phyloP scores from a whole-genome alignment of 2,113 vertebrate species.

The Columba janthina region DNA sequence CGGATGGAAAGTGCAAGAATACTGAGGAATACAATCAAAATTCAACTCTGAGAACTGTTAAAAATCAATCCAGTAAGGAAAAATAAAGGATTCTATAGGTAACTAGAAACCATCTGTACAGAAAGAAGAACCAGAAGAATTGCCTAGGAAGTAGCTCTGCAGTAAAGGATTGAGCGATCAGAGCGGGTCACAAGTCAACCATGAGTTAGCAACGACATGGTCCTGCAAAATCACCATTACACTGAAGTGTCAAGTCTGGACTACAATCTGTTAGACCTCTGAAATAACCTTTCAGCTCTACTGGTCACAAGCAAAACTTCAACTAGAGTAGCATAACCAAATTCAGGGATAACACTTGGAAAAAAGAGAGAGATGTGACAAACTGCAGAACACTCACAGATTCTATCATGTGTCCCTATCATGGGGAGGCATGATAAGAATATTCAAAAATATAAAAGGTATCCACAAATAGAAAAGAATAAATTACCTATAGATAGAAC shows the following conservation, averaged over 20 bases:
- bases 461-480: neutral
- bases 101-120: neutral
- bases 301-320: neutral
- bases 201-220: neutral
- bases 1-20: neutral
- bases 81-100: neutral
- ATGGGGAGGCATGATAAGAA: neutral
- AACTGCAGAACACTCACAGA: neutral
- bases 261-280: neutral
- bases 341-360: neutral
- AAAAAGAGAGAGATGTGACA: neutral
- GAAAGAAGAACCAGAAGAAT: neutral
- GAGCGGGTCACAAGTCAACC: neutral
- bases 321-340: neutral
- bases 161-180: neutral
- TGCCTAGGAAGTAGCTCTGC: neutral
- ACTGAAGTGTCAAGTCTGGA: neutral
- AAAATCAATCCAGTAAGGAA: neutral
- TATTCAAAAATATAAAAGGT: neutral
- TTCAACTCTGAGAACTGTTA: neutral
- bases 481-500: neutral
- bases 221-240: neutral
- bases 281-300: neutral
- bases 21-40: neutral
- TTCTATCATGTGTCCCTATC: neutral